These are phyloP conservation scores for Lepidurus couesii DNA, from an alignment of 1,140 invertebrate genomes.

Conservation along the genomic window DNA sequence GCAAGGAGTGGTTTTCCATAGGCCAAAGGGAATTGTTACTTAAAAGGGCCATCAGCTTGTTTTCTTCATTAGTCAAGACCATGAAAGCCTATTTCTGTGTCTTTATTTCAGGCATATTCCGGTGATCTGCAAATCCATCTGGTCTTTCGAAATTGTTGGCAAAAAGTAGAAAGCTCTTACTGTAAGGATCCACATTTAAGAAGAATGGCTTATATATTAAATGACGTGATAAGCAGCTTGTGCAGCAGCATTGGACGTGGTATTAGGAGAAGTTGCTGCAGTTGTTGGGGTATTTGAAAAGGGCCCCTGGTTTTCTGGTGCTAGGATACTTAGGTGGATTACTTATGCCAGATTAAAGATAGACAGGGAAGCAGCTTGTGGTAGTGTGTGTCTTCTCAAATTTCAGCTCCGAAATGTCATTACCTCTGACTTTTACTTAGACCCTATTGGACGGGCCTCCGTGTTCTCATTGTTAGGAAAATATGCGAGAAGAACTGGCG, in stretches of 20 bases:
- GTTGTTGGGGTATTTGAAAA: background rate
- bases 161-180: background rate
- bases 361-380: conserved; percentile 17
- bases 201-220: conserved; percentile 16
- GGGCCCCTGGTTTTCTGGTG: background rate
- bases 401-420: conserved; percentile 6
- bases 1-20: background rate
- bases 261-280: background rate
- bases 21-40: background rate
- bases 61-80: background rate
- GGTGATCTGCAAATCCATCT: background rate
- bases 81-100: background rate
- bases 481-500: conserved; percentile 17
- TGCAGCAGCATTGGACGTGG: background rate
- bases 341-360: conserved; percentile 22
- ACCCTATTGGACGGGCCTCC: background rate
- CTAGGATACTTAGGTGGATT: conserved; percentile 22
- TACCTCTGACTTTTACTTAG: conserved; percentile 19
- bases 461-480: conserved; percentile 5
- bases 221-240: conserved; percentile 21
- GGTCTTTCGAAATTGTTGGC: background rate
- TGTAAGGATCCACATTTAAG: background rate
- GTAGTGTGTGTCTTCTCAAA: conserved; percentile 16
- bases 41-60: conserved; percentile 5
- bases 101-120: background rate